These are phyloP conservation scores for Sesamia inferens DNA, from an alignment of 2,888 invertebrate species.

Conservation along the genomic window DNA sequence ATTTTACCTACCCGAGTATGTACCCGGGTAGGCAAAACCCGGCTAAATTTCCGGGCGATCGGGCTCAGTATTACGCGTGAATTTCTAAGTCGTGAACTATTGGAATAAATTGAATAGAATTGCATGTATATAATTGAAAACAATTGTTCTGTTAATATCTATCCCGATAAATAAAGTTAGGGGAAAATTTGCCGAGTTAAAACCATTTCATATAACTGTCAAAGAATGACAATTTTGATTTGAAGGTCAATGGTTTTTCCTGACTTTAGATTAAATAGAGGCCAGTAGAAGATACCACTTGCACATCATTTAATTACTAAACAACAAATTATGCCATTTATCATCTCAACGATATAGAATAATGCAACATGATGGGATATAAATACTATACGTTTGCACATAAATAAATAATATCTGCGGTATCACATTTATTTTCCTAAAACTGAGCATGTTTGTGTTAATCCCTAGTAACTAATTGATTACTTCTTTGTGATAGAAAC, in stretches of 20 bases:
- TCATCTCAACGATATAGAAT: neutral
- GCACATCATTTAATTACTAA: neutral
- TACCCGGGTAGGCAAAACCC: constrained; percentile 19
- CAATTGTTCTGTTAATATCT: neutral
- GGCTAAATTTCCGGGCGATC: constrained; percentile 60
- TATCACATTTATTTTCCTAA: neutral
- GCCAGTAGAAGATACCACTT: neutral
- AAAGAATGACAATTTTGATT: neutral
- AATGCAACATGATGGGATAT: neutral
- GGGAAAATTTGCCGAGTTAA: neutral
- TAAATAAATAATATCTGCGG: neutral
- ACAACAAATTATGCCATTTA: neutral
- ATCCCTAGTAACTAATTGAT: neutral
- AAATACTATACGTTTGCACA: neutral
- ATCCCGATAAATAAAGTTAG: neutral
- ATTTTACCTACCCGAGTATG: constrained; percentile 36
- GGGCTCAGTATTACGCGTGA: constrained; percentile 16
- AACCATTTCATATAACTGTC: neutral
- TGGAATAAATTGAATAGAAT: constrained; percentile 13
- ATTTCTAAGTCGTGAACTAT: neutral
- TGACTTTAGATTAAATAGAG: neutral
- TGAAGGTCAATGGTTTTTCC: neutral
- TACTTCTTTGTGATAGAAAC: neutral
- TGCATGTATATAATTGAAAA: neutral
- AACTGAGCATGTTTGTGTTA: neutral